A percentile compares a stretch with the other conserved stretches of the same genome.
These are phyloP conservation scores for Triplophysa tibetana DNA, from an alignment of 2,113 vertebrate species.

Conservation along the genomic window DNA sequence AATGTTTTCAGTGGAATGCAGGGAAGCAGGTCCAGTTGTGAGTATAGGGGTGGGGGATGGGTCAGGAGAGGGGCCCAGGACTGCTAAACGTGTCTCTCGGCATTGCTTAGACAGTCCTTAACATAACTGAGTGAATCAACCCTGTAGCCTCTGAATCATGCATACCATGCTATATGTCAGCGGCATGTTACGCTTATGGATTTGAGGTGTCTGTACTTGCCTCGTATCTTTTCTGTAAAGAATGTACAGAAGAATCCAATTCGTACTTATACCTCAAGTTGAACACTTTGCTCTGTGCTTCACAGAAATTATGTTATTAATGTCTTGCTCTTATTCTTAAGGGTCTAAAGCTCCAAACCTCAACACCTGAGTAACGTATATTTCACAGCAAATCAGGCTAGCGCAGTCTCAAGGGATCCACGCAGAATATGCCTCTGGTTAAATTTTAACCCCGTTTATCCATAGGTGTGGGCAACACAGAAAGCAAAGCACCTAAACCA, in stretches of 20 bases:
- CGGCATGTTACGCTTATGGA: background rate
- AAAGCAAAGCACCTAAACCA: conserved; percentile 50
- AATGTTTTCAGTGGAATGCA: conserved; percentile 80
- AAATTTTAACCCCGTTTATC: conserved; percentile 48
- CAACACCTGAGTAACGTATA: background rate
- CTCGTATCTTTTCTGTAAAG: background rate
- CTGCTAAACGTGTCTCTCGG: conserved; percentile 48
- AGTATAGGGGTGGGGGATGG: conserved; percentile 27
- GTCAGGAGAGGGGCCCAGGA: conserved; percentile 34
- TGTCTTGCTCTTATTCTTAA: background rate
- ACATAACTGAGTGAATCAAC: conserved; percentile 23
- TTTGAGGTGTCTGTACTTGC: conserved; percentile 43
- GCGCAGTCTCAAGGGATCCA: background rate
- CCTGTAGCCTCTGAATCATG: conserved; percentile 14
- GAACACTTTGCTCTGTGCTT: too few relatives aligned
- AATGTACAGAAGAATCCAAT: background rate
- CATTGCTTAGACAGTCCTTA: conserved; percentile 29
- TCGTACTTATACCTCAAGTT: background rate
- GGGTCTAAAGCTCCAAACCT: background rate
- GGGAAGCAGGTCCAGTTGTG: conserved; percentile 77
- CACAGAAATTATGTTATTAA: too few relatives aligned
- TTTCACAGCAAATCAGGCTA: background rate
- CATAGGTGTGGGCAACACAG: conserved; percentile 8
- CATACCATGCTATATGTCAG: conserved; percentile 11
- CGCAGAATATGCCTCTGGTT: conserved; percentile 28